Evolutionary conservation across 2,113 vertebrate species (phyloP), one percentile per base, ranked within the genome.

Genomic region (Myodes glareolus): DNA sequence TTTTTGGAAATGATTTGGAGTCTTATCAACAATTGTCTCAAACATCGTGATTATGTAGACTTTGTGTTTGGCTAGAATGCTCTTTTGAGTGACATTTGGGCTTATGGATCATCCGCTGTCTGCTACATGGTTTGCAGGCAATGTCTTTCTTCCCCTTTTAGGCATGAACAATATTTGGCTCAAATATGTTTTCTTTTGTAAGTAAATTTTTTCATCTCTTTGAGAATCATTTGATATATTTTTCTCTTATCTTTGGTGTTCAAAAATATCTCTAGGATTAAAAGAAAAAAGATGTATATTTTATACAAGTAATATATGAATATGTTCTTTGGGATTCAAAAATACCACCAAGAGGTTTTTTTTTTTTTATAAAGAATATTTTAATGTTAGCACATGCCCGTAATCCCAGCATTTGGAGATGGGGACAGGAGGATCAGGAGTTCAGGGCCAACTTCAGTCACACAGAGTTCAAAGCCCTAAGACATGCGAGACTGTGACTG

Each of bases 291-390:
- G 68, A 68, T 88, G 72, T 96, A 90, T 97, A 93, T 96, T 97
- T 97, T 96, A 96, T 96, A 96, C 95, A 97, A 96, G 97, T 96
- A 96, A 97, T 98, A 89, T 84, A 97, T 97, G 92, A 95, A 93
- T 95, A 95, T 97, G 90, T 97, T 97, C 96, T 96, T 96, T 95
- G 82, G 93, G 93, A 96, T 96, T 97, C 93, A 97, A 95, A 97
- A 95, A 96, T 98, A 97, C 88, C 81, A 95, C 89, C 55, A 92
- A 84, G 94, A 94, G 42, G 4, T 14, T 82, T 58, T 82, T 58
- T 82, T 58, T 55, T 81, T 50, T 78, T 1, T 94, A 61, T 89
- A 68, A 91, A 95, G 92, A 97, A 88, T 97, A 97, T 96, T 93
- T 97, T 93, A 42, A 73, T 88, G 68, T 36, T 73, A 55, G 61